Evolutionary conservation across 2,797 vertebrate species (phyloP), one percentile per base, ranked within the genome.

Genomic region (Phoxinus dragarum): DNA sequence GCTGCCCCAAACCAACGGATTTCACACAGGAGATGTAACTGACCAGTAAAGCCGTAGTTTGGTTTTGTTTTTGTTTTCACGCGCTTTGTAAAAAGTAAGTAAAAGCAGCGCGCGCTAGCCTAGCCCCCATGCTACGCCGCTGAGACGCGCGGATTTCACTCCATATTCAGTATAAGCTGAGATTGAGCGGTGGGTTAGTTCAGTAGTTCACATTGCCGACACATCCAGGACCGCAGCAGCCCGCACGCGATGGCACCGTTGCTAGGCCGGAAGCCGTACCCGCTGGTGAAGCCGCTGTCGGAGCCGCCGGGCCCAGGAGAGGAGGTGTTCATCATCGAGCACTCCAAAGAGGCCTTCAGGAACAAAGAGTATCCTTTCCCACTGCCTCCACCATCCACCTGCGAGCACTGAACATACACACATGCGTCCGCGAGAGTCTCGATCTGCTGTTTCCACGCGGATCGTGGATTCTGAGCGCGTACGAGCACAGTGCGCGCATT

Each of bases 261-360:
- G 69, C 93, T 99, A 94, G 98, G 98, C 93, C 97, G 98, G 91
- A 99, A 97, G 91, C 98, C 98, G n/a, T 99, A 97, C 89, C 97
- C 97, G 79, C 93, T 99, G 87, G 96, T 94, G 87, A 98, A 98
- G 92, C 95, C 97, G 87, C 92, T 96, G 91, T 93, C 95, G 69
- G 96, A 96, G 89, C 91, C 94, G 84, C 94, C 95, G 89, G 96
- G 96, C 91, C 96, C 96, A 90, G 96, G 93, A 56, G 94, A 95
- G 68, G 95, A 96, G 89, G 93, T 96, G 87, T 97, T 95, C 96
- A 95, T 95, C 92, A 95, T 98, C 93, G 94, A 97, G 85, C 98
- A 98, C 96, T 97, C 95, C 90, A 96, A 97, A 92, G 98, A 99
- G 96, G 97, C 97, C 96, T 98, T 98, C 96, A 97, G 95, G 95